Base-by-base conservation (phyloP, 2,113 vertebrate species). In the Montifringilla adamsi region DNA sequence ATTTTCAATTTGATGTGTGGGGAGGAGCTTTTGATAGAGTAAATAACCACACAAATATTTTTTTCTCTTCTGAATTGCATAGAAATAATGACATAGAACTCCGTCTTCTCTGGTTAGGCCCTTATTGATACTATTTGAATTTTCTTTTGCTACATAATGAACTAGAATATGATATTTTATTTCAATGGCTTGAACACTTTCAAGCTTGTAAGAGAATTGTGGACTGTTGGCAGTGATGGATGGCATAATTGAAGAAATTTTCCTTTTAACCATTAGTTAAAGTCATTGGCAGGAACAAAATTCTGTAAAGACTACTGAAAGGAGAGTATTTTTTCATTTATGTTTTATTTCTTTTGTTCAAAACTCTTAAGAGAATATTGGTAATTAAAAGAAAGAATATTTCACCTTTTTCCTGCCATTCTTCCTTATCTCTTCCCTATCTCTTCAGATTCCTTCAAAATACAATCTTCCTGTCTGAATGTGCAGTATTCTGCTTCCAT, bases 351-450 rank as follows among this genome's bases (percentile, higher is more conserved):
- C n/a, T 82, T 66, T 70, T 39, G 10, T 5, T 33, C 59, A 84
- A 95, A 96, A 92, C 50, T 22, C 46, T 66, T 82, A 79, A 67
- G 52, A 44, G 37, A 87, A 83, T 58, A 30, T 20, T 68, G 12
- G 23, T 86, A 93, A 81, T 58, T 75, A 78, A 96, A 94, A 91
- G 12, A 80, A 35, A 13, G 28, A 93, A 53, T 70, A 53, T 89
- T 94, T 84, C 74, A 56, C 72, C 23, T 75, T 94, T 93, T 87
- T 41, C 22, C 26, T 81, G 16, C 4, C 2, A 4, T 6, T 27
- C 18, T 76, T 83, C 39, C 15, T 21, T 3, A 4, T 59, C 9
- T 80, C 47, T 86, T 89, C 15, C 7, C 7, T 44, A 15, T 56
- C 30, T 35, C 26, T 87, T 77, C 47, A 53, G 37, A 62, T 70